Conservation (phyloP, 2,888 invertebrate species). For the Cheilosia urbana region DNA sequence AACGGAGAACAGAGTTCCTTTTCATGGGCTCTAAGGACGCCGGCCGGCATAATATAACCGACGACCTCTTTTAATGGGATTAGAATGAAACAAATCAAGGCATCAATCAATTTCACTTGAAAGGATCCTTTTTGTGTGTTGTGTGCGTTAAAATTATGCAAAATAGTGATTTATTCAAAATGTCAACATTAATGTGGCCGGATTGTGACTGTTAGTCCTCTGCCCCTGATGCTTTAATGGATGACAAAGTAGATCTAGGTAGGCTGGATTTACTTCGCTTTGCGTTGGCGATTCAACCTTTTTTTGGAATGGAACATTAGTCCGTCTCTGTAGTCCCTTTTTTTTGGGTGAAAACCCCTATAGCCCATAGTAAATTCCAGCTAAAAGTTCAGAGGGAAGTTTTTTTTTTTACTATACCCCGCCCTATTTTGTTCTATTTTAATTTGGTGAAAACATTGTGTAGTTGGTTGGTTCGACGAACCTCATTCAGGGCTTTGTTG, state of each 20-base stretch:
- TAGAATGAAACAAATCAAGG: constrained; percentile 72
- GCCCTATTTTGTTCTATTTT: constrained; percentile 54
- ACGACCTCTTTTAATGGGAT: constrained; percentile 72
- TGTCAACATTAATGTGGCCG: constrained; percentile 69
- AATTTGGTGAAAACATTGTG: constrained; percentile 68
- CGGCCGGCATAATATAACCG: constrained; percentile 18
- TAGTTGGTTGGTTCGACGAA: constrained; percentile 17
- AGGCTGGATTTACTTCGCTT: constrained; percentile 6
- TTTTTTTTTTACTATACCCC: constrained; percentile 22
- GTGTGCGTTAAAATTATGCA: constrained; percentile 53
- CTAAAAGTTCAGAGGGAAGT: constrained; percentile 23
- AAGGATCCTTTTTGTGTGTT: constrained; percentile 23
- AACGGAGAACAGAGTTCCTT: neutral
- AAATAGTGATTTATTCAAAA: constrained; percentile 73
- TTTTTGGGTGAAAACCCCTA: constrained; percentile 20
- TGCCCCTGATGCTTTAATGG: constrained; percentile 2
- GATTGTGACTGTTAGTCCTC: constrained; percentile 38
- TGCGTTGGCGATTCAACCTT: neutral
- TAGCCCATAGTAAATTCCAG: constrained; percentile 54
- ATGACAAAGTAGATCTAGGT: constrained; percentile 38
- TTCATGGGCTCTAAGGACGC: neutral
- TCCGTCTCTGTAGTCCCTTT: constrained; percentile 16
- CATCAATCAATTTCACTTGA: constrained; percentile 70
- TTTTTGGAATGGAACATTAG: constrained; percentile 1
- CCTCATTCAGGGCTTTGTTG: constrained; percentile 12